Base-by-base conservation (phyloP, 2,797 vertebrate species). In the Euthynnus affinis region DNA sequence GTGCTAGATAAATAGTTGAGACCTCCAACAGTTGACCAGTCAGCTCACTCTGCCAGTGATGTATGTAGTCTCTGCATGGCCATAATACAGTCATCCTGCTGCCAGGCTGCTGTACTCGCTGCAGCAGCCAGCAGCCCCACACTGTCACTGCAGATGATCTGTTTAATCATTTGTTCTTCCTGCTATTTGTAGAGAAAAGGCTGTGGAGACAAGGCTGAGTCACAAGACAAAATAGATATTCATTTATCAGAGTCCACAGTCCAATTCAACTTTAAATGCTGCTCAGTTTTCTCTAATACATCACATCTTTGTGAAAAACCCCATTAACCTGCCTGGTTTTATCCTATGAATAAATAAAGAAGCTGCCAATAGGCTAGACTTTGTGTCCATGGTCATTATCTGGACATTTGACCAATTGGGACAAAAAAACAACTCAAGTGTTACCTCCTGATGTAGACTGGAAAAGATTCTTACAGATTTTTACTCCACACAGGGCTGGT, bases 1-100 rank as follows among this genome's bases (percentile, higher is more conserved):
- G 76, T 85, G 78, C 76, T 84, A 63, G 86, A 88, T 90, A 91
- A 92, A 92, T 86, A 85, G 81, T 86, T 60, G 77, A 83, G 78
- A 82, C 86, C 84, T 59, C 84, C 53, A 71, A 78, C 66, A 37
- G 57, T 44, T 76, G 65, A 70, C 79, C 81, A 82, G 85, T 87
- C 71, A 74, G 79, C 81, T 67, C 71, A 61, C 57, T 62, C 64
- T 67, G 61, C 71, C 56, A 58, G 67, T 91, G 90, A 87, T 89
- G 78, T 82, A 88, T 89, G 85, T 64, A 83, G 76, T 71, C 81
- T 85, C 77, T 71, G 66, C 82, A 61, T 40, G 75, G 77, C 62
- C 51, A 66, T 82, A 81, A 83, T 86, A 55, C 60, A 86, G 59
- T 74, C 71, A 71, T 87, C 83, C 77, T 58, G 78, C 53, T 62